Evolutionary conservation across 2,113 vertebrate genomes (phyloP).

Genomic region (Cygnus buccinator): DNA sequence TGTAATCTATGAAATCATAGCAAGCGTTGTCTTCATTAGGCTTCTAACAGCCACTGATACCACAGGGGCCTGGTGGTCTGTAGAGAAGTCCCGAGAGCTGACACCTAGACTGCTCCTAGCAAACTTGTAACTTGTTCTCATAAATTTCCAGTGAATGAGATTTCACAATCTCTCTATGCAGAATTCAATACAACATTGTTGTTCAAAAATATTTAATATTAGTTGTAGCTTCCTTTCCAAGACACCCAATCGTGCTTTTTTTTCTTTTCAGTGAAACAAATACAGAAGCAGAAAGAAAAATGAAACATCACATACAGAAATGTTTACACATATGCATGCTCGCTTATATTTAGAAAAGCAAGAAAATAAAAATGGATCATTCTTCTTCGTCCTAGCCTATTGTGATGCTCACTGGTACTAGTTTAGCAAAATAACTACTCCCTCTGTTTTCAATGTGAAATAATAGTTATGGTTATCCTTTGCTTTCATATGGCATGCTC

Average conservation of each 20-base stretch:
- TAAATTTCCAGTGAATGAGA: not conserved
- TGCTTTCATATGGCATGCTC: not conserved
- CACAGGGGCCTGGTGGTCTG: not conserved
- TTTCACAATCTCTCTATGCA: not conserved
- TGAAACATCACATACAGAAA: not conserved
- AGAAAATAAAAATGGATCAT: not conserved
- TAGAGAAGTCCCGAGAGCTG: not conserved
- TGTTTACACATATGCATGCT: not conserved
- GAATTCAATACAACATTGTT: not conserved
- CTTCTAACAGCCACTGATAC: not conserved
- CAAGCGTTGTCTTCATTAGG: fast-evolving
- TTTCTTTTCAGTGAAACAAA: constrained; percentile 14
- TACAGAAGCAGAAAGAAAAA: not conserved
- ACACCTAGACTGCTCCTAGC: not conserved
- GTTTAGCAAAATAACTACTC: not conserved
- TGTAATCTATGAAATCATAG: not conserved
- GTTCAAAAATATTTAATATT: not conserved
- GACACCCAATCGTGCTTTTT: not conserved
- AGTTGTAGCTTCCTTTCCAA: not conserved
- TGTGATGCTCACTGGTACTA: not conserved
- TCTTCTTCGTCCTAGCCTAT: not conserved
- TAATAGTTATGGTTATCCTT: not conserved
- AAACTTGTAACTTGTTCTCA: not conserved
- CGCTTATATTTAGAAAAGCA: not conserved
- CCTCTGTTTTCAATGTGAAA: not conserved